Evolutionary conservation across 2,797 vertebrate genomes (phyloP), one percentile per base, ranked within the genome.

Genomic region (Tarsius wallacei): DNA sequence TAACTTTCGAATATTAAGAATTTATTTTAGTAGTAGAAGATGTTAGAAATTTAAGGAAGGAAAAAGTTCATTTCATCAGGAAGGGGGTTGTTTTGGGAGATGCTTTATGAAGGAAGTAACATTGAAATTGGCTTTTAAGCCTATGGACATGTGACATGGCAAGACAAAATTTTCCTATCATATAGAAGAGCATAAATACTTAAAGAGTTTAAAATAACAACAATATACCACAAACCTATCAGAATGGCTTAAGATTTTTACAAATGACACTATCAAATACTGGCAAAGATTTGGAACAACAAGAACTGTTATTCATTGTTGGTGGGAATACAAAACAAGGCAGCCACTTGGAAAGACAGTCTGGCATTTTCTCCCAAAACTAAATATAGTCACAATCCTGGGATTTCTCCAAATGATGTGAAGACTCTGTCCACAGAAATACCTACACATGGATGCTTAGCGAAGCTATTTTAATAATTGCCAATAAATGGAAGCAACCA

Each of bases 41-140:
- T 87, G 2, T 74, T 47, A 87, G 51, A 81, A 17, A 80, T 77
- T 92, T 89, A 17, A 61, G 59, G 64, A 87, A 91, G 70, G 42
- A 47, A 94, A 14, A 57, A 36, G 10, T 59, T 88, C 16, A 51
- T 59, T 42, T 59, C n/a, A 33, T 47, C 87, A 55, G 66, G 19
- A 82, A 73, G 14, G 10, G 19, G 19, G 7, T 24, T 80, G 9
- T 68, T 96, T 81, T 61, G 10, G 90, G 21, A 90, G 55, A 49
- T 19, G 9, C 28, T 76, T 76, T 77, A 49, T 76, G 36, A 24
- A 87, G 13, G 15, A 80, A 86, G 13, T 51, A 15, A n/a, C 57
- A 17, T 24, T 84, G 31, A 33, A 84, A 31, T 33, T 70, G 31
- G 28, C 24, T 83, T 83, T 61, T 57, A 82, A 82, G 81, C 24